These are phyloP conservation scores for Amblyopsis hoosieri DNA, from an alignment of 2,797 vertebrate species.

Conservation along the genomic window DNA sequence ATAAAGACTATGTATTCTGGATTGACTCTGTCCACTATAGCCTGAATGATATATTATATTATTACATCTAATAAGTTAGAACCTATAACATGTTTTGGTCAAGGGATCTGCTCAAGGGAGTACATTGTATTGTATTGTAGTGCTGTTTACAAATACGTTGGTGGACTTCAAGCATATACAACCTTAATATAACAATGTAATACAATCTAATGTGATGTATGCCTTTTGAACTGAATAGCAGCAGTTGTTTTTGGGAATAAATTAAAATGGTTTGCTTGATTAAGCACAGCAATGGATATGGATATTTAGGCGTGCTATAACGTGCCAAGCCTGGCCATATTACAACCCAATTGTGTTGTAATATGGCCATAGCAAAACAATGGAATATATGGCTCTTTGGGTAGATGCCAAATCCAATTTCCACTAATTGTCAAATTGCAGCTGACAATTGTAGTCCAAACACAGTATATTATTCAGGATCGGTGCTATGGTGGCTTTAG, in stretches of 20 bases:
- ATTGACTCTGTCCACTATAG: neutral
- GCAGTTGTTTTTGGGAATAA: neutral
- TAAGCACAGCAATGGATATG: neutral
- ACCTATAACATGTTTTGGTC: no score
- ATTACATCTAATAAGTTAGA: no score
- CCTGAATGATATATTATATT: neutral
- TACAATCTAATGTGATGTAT: neutral
- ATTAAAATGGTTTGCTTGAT: constrained; percentile 1
- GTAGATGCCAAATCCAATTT: constrained; percentile 9
- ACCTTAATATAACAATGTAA: neutral
- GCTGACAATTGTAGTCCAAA: no score
- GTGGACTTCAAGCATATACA: no score
- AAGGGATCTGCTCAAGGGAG: no score
- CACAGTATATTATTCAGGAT: no score
- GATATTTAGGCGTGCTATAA: neutral
- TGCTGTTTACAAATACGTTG: no score
- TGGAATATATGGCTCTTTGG: neutral
- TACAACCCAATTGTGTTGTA: constrained; percentile 1
- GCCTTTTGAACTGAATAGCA: neutral
- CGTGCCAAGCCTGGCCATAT: neutral
- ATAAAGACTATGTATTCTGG: neutral
- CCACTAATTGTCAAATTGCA: neutral
- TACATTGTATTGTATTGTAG: no score
- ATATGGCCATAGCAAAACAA: constrained; percentile 11
- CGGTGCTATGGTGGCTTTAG: neutral